Evolutionary conservation across 2,797 vertebrate genomes (phyloP).

Genomic region (Heliangelus exortis): DNA sequence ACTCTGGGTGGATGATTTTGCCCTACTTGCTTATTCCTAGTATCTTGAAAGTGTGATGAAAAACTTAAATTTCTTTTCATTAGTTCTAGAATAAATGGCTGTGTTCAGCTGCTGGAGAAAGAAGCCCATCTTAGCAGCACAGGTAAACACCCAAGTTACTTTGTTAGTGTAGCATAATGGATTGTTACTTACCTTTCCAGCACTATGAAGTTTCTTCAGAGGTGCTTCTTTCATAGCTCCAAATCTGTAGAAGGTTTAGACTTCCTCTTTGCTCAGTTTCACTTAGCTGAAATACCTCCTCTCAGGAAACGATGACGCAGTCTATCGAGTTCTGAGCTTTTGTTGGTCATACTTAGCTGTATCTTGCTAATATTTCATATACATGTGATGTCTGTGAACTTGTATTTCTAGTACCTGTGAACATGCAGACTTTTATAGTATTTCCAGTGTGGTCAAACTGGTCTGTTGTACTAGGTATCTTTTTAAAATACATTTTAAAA

Average conservation of each 20-base stretch:
- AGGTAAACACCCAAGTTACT: neutral
- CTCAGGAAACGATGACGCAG: slow-evolving; percentile 65
- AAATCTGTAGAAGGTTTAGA: slow-evolving; percentile 26
- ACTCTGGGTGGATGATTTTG: neutral
- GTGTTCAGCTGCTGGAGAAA: neutral
- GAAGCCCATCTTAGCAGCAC: neutral
- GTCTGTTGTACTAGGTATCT: neutral
- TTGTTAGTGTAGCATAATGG: neutral
- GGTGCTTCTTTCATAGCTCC: slow-evolving; percentile 22
- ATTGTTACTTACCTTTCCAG: slow-evolving; percentile 65
- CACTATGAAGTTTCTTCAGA: slow-evolving; percentile 13
- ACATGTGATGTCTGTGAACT: neutral
- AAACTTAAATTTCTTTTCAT: neutral
- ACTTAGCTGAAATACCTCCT: slow-evolving; percentile 50
- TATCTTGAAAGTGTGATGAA: neutral
- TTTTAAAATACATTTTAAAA: neutral
- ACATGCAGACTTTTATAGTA: neutral
- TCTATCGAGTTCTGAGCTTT: slow-evolving; percentile 7
- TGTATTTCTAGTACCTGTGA: neutral
- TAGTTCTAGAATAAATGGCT: neutral
- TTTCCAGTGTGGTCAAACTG: neutral
- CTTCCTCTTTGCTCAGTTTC: slow-evolving; percentile 54
- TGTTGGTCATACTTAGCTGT: slow-evolving; percentile 39
- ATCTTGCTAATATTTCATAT: neutral
- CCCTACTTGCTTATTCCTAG: neutral